Evolutionary conservation across 2,113 vertebrate species (phyloP).

Genomic region (Pelodiscus sinensis): DNA sequence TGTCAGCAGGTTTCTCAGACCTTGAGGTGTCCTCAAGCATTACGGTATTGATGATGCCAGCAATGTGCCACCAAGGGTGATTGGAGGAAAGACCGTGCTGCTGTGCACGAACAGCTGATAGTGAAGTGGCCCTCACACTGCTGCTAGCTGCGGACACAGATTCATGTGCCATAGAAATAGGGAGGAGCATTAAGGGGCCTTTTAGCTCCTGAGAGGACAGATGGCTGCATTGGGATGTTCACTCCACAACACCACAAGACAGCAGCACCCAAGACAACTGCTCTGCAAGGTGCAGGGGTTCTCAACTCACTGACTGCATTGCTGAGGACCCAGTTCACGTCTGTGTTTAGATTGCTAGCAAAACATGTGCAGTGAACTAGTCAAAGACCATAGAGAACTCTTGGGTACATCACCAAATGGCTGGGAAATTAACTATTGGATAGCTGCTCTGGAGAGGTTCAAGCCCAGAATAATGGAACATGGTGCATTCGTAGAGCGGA

Average conservation of each 20-base stretch:
- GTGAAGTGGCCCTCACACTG: neutral
- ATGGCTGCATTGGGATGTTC: neutral
- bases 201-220: neutral
- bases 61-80: neutral
- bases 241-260: neutral
- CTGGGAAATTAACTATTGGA: neutral
- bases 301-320: neutral
- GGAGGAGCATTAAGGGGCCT: neutral
- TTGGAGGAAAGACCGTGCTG: neutral
- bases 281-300: neutral
- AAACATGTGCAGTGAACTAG: neutral
- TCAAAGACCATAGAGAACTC: neutral
- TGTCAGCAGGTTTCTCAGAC: slow-evolving; percentile 20
- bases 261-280: neutral
- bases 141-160: accelerated
- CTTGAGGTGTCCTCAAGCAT: slow-evolving; percentile 54
- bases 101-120: neutral
- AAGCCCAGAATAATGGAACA: neutral
- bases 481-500: neutral
- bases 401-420: neutral
- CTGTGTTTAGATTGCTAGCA: neutral
- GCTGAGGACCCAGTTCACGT: neutral
- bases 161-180: neutral
- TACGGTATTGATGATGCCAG: neutral
- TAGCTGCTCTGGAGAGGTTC: neutral